phyloP scores from a whole-genome alignment of 2,888 invertebrate species.

The Zeuzera pyrina region DNA sequence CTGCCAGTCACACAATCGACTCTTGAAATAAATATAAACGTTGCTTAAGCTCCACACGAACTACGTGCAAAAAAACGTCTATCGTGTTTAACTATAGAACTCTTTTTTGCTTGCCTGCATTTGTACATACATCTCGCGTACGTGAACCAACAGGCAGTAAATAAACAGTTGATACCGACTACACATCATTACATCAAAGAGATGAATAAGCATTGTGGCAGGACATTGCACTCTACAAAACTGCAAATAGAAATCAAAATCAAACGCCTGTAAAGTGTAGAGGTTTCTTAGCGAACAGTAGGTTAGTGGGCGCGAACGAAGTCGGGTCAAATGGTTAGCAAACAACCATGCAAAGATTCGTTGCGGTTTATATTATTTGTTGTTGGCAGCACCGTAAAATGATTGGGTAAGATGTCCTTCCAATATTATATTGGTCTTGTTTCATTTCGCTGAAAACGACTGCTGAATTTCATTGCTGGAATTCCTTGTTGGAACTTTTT shows the following conservation, averaged over 20 bases:
- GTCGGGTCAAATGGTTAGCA: slow-evolving; percentile 64
- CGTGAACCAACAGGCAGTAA: slow-evolving; percentile 37
- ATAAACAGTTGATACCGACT: slow-evolving; percentile 69
- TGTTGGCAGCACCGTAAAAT: slow-evolving; percentile 43
- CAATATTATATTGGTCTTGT: slow-evolving; percentile 33
- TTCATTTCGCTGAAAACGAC: slow-evolving; percentile 38
- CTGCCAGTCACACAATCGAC: slow-evolving; percentile 49
- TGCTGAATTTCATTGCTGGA: slow-evolving; percentile 25
- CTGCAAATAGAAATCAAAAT: slow-evolving; percentile 38
- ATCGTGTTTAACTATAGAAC: slow-evolving; percentile 19
- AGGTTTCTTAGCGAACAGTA: slow-evolving; percentile 48
- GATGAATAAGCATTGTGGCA: slow-evolving; percentile 43
- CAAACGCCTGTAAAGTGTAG: slow-evolving; percentile 17
- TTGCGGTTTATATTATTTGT: slow-evolving; percentile 47
- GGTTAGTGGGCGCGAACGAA: slow-evolving; percentile 62
- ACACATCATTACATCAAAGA: slow-evolving; percentile 65
- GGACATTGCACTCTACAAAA: slow-evolving; percentile 44
- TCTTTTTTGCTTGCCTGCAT: slow-evolving; percentile 19
- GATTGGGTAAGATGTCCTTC: slow-evolving; percentile 48
- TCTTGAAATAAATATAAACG: slow-evolving; percentile 19
- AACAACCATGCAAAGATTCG: slow-evolving; percentile 49
- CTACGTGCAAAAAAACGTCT: slow-evolving; percentile 20
- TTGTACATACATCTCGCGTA: slow-evolving; percentile 28
- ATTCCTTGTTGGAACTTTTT: too few species aligned
- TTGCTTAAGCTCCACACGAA: slow-evolving; percentile 9